phyloP scores from a whole-genome alignment of 53 echinoderm and acorn worm genomes.

The Holothuria leucospilota region DNA sequence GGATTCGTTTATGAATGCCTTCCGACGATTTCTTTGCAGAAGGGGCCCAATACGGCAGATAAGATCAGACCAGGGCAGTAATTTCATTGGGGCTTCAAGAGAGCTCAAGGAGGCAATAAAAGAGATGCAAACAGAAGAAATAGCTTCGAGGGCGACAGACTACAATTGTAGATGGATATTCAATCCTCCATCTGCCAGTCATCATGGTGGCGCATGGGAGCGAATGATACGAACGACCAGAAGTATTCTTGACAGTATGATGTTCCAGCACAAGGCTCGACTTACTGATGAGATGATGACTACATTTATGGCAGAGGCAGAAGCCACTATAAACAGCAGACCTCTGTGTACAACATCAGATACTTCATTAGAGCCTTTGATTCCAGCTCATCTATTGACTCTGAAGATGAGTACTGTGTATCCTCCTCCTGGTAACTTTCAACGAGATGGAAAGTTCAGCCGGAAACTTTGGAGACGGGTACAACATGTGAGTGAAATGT shows the following conservation, averaged over 20 bases:
- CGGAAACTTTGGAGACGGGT: constrained; percentile 64
- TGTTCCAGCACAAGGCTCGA: constrained; percentile 28
- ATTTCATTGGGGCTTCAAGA: too few species aligned
- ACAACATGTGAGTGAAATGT: constrained; percentile 51
- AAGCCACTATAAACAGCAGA: constrained; percentile 46
- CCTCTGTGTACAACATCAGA: constrained; percentile 36
- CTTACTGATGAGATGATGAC: constrained; percentile 53
- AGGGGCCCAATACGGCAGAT: constrained; percentile 57
- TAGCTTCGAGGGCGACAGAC: too few species aligned
- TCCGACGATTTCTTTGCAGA: constrained; percentile 51
- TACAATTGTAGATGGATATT: constrained; percentile 21
- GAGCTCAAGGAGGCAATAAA: too few species aligned
- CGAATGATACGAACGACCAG: constrained; percentile 14
- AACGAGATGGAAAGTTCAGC: constrained; percentile 45
- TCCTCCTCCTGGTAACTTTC: constrained; percentile 61
- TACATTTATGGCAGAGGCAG: constrained; percentile 45
- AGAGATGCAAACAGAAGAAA: too few species aligned
- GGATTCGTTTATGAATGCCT: constrained; percentile 60
- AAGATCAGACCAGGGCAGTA: too few species aligned
- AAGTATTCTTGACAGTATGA: constrained; percentile 46
- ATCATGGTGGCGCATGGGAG: constrained; percentile 48
- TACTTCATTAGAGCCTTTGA: constrained; percentile 53
- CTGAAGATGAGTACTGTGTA: constrained; percentile 51
- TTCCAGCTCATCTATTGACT: constrained; percentile 58
- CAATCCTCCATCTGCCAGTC: constrained; percentile 45